Evolutionary conservation across 37 sponge, comb jelly and placozoan species (phyloP), one percentile per base, ranked within the genome.

Genomic region (Crambe crambe): DNA sequence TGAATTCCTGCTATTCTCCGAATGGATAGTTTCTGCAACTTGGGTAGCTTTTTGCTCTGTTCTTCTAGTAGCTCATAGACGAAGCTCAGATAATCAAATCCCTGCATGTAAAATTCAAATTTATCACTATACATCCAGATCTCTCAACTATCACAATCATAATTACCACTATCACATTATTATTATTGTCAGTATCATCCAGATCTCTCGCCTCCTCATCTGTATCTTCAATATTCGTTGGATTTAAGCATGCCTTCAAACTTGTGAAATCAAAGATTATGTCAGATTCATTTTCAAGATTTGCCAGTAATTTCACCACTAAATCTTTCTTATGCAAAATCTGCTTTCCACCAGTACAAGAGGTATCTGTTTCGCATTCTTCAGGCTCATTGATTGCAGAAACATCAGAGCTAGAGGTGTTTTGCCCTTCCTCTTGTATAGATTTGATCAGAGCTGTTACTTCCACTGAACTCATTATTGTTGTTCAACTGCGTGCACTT

Each of bases 201-300:
- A 10, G 17, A 54, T 54, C n/a, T n/a, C n/a, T n/a, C n/a, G n/a
- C 56, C 30, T 75, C 71, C 1, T 59, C 70, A 0, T 73, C n/a
- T 29, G 32, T 57, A 42, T 27, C 10, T 69, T 3, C 32, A 2
- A 29, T 6, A 44, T 15, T 34, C 51, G 47, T 18, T 12, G 85
- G 81, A 37, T 84, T 85, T 17, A 89, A 37, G 77, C 81, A 80
- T 0, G 85, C 21, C 58, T 84, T 80, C 23, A 89, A 69, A 34
- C 56, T 58, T 36, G 56, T 61, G 27, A 84, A 89, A 42, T 89
- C 85, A 51, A 89, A 32, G 2, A 84, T 39, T 2, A 89, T 35
- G 5, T 89, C 81, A 41, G 57, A 30, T 23, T 71, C 31, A 38
- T 27, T 20, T 36, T 56, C 1, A 71, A 89, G 56, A 25, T 1